Evolutionary conservation across 2,888 invertebrate genomes (phyloP), one percentile per base, ranked within the genome.

Genomic region (Fragum whitleyi): DNA sequence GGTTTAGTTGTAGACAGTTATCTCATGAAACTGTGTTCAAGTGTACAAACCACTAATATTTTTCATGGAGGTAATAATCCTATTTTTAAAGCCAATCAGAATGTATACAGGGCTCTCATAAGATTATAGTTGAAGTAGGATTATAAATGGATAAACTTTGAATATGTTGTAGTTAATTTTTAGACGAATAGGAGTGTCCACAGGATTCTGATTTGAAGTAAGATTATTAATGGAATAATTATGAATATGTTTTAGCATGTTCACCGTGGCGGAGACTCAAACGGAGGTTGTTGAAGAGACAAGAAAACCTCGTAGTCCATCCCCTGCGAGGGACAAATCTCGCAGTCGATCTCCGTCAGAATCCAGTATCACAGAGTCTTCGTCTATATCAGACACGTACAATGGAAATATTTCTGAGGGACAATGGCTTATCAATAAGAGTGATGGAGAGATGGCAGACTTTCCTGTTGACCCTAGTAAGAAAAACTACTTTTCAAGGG

Each of bases 381-480:
- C 89, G 3, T 79, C 75, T n/a, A 76, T 88, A 28, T 86, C 91
- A 0, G 92, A 92, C 65, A 91, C 92, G 0, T 78, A 89, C 47
- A 90, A 91, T 71, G 92, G 92, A 65, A 87, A 85, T 61, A 78
- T 93, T 21, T 92, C 92, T 0, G 93, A 92, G 86, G 93, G 93
- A 21, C 92, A 93, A 84, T 93, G 93, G 93, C 83, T 93, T 47
- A 77, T 93, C 42, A 91, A 90, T 68, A 88, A 89, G 73, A 93
- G 93, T 85, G 93, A 93, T 83, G 93, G 93, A 3, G 92, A 93
- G 83, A 87, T 91, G 29, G 89, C 90, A 5, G 88, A 86, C 39
- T 86, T 90, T 70, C 88, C 87, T 11, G 72, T 91, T 11, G 83
- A 86, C 84, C 86, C 88, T 79, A 89, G 90, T 89, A 79, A 78